Base-by-base conservation (phyloP, 2,797 vertebrate genomes). In the Rousettus madagascariensis region DNA sequence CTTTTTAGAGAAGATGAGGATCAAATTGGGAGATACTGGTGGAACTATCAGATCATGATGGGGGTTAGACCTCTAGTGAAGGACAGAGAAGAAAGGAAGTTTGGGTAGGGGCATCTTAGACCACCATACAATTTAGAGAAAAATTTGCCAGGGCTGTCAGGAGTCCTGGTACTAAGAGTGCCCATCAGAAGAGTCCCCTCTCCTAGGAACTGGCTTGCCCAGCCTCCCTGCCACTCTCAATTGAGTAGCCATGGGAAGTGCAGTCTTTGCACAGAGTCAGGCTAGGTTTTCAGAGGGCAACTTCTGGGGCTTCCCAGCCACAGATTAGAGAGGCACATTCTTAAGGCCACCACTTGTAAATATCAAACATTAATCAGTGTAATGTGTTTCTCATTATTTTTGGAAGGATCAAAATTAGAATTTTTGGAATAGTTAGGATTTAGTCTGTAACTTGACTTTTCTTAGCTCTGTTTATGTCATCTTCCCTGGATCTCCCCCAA, bases 401-500 rank as follows among this genome's bases (percentile, higher is more conserved):
- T 38, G 1, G 55, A 66, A 63, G 69, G 33, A 85, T 19, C 59
- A 13, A 51, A 89, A 85, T 92, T 57, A 92, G 55, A 87, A 72
- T 84, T 55, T 69, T 22, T 4, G 15, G 19, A 66, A 72, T 68
- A 55, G 19, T 77, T 80, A 77, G 51, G 30, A 83, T 57, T 53
- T 53, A 63, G 24, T 59, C 2, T 87, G 28, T 43, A 63, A 8
- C 1, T 30, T 68, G 53, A 77, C 24, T 24, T 30, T 63, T 92
- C 36, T 28, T 15, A 72, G 49, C 30, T 41, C 3, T 30, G 12
- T 41, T 38, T 63, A 9, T 43, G 5, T 3, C 3, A 71, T 38
- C 2, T 79, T 55, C 12, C 19, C n/a, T 0, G 1, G 20, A 11
- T 22, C 12, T 53, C 5, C 4, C 41, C 2, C 3, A 0, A 46